These are phyloP conservation scores for Nebria ingens DNA, from an alignment of 1,140 invertebrate species.

Conservation along the genomic window DNA sequence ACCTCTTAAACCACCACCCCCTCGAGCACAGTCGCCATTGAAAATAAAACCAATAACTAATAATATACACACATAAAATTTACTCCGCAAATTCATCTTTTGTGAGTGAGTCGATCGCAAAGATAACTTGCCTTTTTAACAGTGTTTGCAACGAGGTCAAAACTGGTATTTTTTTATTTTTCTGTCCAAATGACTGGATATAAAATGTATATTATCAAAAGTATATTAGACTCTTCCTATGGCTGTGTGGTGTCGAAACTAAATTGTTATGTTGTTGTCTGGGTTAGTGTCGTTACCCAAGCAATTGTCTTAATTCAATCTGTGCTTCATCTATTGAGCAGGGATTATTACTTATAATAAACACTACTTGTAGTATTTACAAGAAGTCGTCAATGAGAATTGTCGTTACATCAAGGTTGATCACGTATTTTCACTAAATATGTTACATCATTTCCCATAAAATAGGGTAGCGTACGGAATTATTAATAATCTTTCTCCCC, in stretches of 20 bases:
- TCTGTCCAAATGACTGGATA: too few species aligned
- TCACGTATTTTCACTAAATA: too few species aligned
- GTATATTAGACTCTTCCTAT: too few species aligned
- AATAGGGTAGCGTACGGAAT: too few species aligned
- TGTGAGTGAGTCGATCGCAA: not conserved
- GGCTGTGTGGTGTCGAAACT: not conserved
- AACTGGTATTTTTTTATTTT: too few species aligned
- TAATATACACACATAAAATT: not conserved
- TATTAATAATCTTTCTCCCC: too few species aligned
- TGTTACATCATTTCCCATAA: too few species aligned
- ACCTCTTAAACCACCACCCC: too few species aligned
- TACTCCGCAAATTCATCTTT: not conserved
- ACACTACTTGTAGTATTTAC: not conserved
- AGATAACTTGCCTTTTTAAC: not conserved
- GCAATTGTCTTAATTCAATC: slow-evolving; percentile 6
- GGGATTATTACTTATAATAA: not conserved
- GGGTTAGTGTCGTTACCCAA: slow-evolving; percentile 27
- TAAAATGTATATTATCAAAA: too few species aligned
- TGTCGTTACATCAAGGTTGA: too few species aligned
- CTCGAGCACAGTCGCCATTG: too few species aligned
- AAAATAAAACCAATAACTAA: not conserved
- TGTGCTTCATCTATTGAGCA: not conserved
- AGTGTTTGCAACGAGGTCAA: not conserved
- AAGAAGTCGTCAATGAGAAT: not conserved
- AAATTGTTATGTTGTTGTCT: slow-evolving; percentile 22